phyloP scores from a whole-genome alignment of 2,113 vertebrate species.

The Plecturocebus donacophilus region DNA sequence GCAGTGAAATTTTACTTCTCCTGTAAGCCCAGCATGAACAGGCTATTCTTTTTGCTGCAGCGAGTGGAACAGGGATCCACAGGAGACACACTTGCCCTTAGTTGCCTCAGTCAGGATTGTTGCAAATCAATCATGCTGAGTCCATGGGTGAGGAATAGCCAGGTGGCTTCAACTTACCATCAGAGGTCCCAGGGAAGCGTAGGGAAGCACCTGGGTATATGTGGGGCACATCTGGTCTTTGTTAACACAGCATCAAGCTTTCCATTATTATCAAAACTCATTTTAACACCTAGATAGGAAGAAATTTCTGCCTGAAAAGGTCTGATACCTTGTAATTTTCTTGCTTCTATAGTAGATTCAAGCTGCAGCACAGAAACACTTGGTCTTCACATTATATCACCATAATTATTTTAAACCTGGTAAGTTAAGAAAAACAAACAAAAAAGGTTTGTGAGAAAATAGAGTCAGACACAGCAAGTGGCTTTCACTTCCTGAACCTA shows the following conservation, averaged over 20 bases:
- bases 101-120: background rate
- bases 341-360: background rate
- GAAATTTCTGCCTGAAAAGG: background rate
- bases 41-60: background rate
- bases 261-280: background rate
- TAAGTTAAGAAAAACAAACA: background rate
- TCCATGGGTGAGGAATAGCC: fast-evolving
- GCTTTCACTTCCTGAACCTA: background rate
- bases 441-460: background rate
- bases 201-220: background rate
- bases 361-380: background rate
- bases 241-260: fast-evolving
- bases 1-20: background rate
- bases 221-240: fast-evolving
- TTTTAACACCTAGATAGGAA: background rate
- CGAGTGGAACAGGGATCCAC: fast-evolving
- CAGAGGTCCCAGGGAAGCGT: background rate
- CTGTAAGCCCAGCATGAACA: background rate
- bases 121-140: too few species aligned
- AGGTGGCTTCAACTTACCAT: too few species aligned
- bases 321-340: background rate
- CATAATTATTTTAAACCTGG: background rate
- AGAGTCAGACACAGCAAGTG: background rate
- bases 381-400: background rate
- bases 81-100: fast-evolving